phyloP scores from a whole-genome alignment of 2,888 invertebrate genomes.

The Lithophane ornitopus region DNA sequence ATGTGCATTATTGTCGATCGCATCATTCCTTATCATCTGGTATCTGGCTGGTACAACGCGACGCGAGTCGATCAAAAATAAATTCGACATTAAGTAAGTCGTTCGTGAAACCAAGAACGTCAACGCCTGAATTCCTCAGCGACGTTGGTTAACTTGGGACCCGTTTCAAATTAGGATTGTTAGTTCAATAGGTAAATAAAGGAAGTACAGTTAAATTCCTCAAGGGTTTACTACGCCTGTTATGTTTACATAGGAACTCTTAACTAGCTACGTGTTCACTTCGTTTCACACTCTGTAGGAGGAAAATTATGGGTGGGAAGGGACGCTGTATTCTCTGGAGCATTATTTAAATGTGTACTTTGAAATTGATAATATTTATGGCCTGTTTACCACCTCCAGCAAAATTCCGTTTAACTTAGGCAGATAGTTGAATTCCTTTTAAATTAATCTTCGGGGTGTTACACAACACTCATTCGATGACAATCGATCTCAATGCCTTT shows the following conservation, averaged over 20 bases:
- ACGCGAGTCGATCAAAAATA: not conserved
- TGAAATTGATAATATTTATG: conserved; percentile 2
- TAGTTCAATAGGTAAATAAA: conserved; percentile 48
- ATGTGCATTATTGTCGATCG: not conserved
- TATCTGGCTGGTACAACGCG: too few relatives aligned
- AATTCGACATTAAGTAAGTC: not conserved
- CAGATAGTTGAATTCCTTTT: too few relatives aligned
- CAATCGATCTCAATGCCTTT: too few relatives aligned
- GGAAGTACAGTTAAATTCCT: conserved; percentile 57
- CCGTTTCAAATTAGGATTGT: conserved; percentile 42
- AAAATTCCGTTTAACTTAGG: not conserved
- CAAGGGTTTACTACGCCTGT: conserved; percentile 40
- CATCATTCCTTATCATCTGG: not conserved
- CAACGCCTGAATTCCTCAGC: conserved; percentile 4
- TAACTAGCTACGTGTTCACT: conserved; percentile 42
- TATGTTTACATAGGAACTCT: conserved; percentile 50
- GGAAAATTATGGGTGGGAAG: conserved; percentile 21
- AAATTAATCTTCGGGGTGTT: too few relatives aligned
- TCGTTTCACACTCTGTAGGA: conserved; percentile 21
- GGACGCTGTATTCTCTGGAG: not conserved
- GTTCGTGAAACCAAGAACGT: conserved; percentile 8
- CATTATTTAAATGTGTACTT: not conserved
- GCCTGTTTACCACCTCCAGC: not conserved
- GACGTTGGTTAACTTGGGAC: not conserved
- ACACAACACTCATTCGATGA: too few relatives aligned